These are phyloP conservation scores for Geodia barretti DNA, from an alignment of 37 sponge, comb jelly and placozoan genomes.

Conservation along the genomic window DNA sequence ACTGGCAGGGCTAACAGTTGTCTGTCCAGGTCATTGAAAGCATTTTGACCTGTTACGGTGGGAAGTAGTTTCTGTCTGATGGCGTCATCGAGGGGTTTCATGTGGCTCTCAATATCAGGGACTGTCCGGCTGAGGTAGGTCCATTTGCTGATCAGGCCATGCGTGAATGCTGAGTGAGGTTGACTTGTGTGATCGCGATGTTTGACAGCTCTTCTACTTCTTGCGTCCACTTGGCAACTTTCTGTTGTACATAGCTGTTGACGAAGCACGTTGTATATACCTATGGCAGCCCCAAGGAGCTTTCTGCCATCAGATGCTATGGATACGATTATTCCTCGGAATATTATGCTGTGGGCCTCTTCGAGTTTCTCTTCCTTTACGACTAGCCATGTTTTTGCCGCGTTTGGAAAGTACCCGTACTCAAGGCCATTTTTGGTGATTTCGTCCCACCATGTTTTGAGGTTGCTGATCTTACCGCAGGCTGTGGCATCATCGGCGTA, in stretches of 20 bases:
- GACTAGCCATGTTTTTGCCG: conserved; percentile 34
- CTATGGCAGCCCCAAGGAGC: conserved; percentile 46
- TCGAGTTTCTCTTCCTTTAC: conserved; percentile 37
- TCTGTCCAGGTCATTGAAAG: background rate
- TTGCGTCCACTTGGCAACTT: background rate
- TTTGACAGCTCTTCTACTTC: conserved; percentile 15
- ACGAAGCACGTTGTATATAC: background rate
- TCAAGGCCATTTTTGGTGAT: conserved; percentile 17
- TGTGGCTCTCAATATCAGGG: background rate
- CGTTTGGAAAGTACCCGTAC: conserved; percentile 36
- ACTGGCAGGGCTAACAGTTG: conserved; percentile 5
- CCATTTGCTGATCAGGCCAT: conserved; percentile 13
- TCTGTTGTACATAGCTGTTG: background rate
- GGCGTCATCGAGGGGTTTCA: conserved; percentile 40
- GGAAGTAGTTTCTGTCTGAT: background rate
- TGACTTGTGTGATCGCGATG: conserved; percentile 31
- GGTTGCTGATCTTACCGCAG: conserved; percentile 6
- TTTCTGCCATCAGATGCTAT: conserved; percentile 37
- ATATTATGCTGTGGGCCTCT: conserved; percentile 10
- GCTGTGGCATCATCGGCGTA: conserved; percentile 63
- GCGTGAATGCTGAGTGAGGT: conserved; percentile 27
- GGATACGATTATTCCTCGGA: conserved; percentile 22
- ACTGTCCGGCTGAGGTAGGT: conserved; percentile 6
- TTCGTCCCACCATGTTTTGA: conserved; percentile 48
- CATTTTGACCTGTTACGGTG: conserved; percentile 1